Evolutionary conservation across 2,888 invertebrate species (phyloP).

Genomic region (Quadriops clusia): DNA sequence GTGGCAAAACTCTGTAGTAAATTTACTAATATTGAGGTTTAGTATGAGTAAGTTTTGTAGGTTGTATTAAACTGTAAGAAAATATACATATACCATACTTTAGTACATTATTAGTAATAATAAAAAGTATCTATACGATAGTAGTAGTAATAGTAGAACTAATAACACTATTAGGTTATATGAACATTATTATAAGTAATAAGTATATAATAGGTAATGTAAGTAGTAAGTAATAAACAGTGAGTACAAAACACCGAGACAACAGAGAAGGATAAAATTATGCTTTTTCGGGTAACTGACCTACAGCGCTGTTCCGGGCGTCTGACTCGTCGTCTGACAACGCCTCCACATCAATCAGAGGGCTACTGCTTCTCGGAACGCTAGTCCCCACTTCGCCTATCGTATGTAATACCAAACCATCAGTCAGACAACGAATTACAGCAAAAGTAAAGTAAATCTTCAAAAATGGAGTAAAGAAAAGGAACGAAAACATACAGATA

Average conservation of each 20-base stretch:
- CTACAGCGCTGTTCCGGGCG: conserved; percentile 40
- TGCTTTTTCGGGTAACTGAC: conserved; percentile 40
- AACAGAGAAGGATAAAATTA: conserved; percentile 35
- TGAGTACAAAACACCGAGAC: conserved; percentile 28
- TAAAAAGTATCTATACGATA: too few species aligned
- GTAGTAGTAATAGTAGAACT: too few species aligned
- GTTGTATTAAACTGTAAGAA: too few species aligned
- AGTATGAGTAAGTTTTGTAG: too few species aligned
- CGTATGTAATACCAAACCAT: too few species aligned
- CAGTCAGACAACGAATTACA: conserved; percentile 18
- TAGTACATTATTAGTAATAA: too few species aligned
- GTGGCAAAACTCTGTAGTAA: too few species aligned
- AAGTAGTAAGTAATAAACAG: conserved; percentile 19
- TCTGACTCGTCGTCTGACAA: conserved; percentile 48
- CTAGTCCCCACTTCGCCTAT: conserved; percentile 53
- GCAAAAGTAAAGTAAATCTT: conserved; percentile 13
- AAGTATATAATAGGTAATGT: conserved; percentile 9
- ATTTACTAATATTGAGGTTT: too few species aligned
- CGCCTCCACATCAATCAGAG: conserved; percentile 56
- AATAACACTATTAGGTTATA: too few species aligned
- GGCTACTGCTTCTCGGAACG: conserved; percentile 47
- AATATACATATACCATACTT: too few species aligned
- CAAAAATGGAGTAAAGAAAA: too few species aligned
- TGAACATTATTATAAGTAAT: too few species aligned
- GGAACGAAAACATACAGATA: conserved; percentile 13